phyloP scores from a whole-genome alignment of 1,140 invertebrate genomes.

The Drosophila pachea region DNA sequence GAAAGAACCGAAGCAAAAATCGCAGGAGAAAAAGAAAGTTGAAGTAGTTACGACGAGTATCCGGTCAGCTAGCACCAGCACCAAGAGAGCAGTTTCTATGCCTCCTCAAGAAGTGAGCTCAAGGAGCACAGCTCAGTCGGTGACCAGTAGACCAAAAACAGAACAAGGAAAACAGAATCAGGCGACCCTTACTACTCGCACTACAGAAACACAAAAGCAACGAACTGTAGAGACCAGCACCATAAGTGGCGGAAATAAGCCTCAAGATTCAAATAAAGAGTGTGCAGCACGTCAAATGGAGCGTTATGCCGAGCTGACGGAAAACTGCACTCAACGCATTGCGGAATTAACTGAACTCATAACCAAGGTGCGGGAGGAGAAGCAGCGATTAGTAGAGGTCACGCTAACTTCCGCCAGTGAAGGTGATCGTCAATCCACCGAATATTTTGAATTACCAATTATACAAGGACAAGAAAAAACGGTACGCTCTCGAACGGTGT shows the following conservation, averaged over 20 bases:
- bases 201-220: not conserved
- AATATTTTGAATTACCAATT: slow-evolving; percentile 68
- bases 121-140: not conserved
- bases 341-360: slow-evolving; percentile 71
- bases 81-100: not conserved
- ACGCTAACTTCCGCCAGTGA: slow-evolving; percentile 74
- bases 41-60: not conserved
- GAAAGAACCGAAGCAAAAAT: slow-evolving; percentile 1
- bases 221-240: not conserved
- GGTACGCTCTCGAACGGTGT: slow-evolving; percentile 30
- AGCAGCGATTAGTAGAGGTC: slow-evolving; percentile 70
- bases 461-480: slow-evolving; percentile 9
- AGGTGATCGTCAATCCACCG: slow-evolving; percentile 66
- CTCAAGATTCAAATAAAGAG: slow-evolving; percentile 4
- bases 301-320: slow-evolving; percentile 62
- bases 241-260: not conserved
- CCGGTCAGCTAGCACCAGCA: not conserved
- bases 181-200: not conserved
- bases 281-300: slow-evolving; percentile 34
- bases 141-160: not conserved
- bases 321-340: slow-evolving; percentile 73
- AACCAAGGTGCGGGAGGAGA: slow-evolving; percentile 72
- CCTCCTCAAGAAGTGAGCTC: not conserved
- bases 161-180: not conserved
- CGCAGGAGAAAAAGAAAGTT: slow-evolving; percentile 4